Evolutionary conservation across 2,888 invertebrate species (phyloP), one percentile per base, ranked within the genome.

Genomic region (Metallyticus violacea): DNA sequence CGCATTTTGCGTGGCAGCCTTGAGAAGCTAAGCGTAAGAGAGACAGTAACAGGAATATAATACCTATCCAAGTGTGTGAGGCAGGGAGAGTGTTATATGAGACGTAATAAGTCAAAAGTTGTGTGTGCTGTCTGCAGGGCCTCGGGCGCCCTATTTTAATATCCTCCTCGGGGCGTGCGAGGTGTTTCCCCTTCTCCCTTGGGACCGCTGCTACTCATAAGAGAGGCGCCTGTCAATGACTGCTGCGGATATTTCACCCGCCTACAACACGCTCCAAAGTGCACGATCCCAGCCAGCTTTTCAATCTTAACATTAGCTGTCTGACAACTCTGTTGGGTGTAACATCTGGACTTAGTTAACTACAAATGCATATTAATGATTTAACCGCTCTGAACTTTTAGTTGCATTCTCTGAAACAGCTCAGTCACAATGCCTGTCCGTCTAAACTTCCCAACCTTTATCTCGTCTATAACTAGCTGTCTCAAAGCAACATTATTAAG

Each of bases 171-270:
- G 80, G 80, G 27, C 25, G 79, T 25, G 85, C 27, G 85, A 27
- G 78, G 25, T 25, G 9, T 27, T 27, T 9, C 77, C 29, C 25
- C 85, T 29, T 79, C 78, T 7, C 79, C 26, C 25, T 25, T 62
- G 40, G 40, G 40, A 62, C 40, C 40, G 40, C 40, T 62, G 40
- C 40, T 62, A 62, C 15, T 62, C 40, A 62, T 62, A 62, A 62
- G 40, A 62, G 40, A 62, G 40, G 27, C 77, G 82, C 82, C 85
- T 85, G 85, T 85, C 85, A 85, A 85, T 85, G 85, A 85, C 85
- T 85, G 85, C 79, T 85, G 85, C 62, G 79, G 85, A 79, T 79
- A 85, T 85, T 30, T 85, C 85, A 85, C 82, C 76, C 76, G 76
- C 26, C 40, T 62, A 62, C 40, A 62, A 62, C 40, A 62, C 40